Conservation (phyloP, 1,140 invertebrate genomes). For the Daktulosphaira vitifoliae region DNA sequence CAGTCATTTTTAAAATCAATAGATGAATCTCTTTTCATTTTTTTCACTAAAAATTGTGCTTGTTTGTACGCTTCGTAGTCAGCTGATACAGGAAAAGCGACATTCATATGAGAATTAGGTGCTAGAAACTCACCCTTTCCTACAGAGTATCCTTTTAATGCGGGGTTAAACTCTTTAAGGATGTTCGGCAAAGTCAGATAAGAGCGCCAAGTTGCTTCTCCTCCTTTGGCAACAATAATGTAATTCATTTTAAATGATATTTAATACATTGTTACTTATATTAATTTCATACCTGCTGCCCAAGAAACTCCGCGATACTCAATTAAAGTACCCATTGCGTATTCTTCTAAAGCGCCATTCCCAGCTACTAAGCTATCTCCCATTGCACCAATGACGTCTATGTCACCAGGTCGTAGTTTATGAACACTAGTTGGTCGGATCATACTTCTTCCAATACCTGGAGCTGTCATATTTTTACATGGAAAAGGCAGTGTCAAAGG, state of each 20-base stretch:
- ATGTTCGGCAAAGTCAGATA: conserved; percentile 63
- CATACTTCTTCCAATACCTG: conserved; percentile 40
- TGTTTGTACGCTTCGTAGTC: conserved; percentile 62
- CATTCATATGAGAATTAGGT: conserved; percentile 54
- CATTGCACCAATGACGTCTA: conserved; percentile 66
- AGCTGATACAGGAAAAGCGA: conserved; percentile 61
- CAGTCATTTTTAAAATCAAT: conserved; percentile 60
- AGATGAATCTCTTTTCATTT: conserved; percentile 54
- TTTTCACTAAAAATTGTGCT: conserved; percentile 56
- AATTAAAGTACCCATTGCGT: conserved; percentile 61
- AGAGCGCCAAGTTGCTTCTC: conserved; percentile 57
- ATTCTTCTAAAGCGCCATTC: conserved; percentile 62
- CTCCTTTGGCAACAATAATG: conserved; percentile 47
- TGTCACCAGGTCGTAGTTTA: conserved; percentile 60
- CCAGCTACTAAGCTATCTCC: conserved; percentile 71
- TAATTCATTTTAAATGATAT: not conserved
- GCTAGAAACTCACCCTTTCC: conserved; percentile 63
- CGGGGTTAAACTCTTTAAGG: conserved; percentile 61
- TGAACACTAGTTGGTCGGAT: conserved; percentile 49
- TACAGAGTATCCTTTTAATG: conserved; percentile 56
- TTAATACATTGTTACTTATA: no score
- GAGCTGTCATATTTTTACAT: conserved; percentile 41
- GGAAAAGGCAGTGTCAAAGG: conserved; percentile 43
- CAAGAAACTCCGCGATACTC: conserved; percentile 70
- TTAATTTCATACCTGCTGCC: conserved; percentile 51